Evolutionary conservation across 2,113 vertebrate species (phyloP).

Genomic region (Cephalopterus ornatus): DNA sequence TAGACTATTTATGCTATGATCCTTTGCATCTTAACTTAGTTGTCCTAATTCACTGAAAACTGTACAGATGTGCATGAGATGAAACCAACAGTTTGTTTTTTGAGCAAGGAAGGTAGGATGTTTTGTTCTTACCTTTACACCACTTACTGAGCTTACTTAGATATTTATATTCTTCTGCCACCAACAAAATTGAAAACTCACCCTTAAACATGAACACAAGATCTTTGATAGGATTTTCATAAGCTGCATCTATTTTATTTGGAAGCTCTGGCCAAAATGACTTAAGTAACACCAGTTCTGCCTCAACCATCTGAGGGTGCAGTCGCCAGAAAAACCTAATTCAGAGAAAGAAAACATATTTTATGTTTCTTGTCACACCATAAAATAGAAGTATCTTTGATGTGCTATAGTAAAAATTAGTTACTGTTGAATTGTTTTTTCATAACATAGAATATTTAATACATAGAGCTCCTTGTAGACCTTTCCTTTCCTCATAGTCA

Average conservation of each 20-base stretch:
- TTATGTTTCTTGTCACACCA: background rate
- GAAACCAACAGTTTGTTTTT: background rate
- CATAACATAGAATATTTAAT: background rate
- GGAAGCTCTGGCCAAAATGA: slow-evolving; percentile 92
- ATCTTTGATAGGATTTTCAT: slow-evolving; percentile 86
- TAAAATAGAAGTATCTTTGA: background rate
- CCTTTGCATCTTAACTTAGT: background rate
- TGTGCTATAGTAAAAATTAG: background rate
- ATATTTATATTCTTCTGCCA: background rate
- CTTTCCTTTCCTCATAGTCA: background rate
- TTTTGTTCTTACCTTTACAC: background rate
- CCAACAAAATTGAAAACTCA: slow-evolving; percentile 42
- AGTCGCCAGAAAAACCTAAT: slow-evolving; percentile 93
- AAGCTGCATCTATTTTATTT: slow-evolving; percentile 90
- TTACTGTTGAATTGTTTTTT: background rate
- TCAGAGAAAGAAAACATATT: background rate
- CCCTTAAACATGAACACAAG: slow-evolving; percentile 89
- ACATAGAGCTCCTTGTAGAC: background rate
- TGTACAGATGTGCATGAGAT: background rate
- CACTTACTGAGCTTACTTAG: background rate
- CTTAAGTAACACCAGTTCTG: slow-evolving; percentile 83
- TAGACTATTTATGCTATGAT: background rate
- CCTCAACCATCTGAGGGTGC: slow-evolving; percentile 87
- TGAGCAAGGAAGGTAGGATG: background rate
- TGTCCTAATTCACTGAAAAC: background rate